A percentile compares a stretch with the other conserved stretches of the same genome.
Conservation (phyloP, 1,140 invertebrate genomes). For the Lepidurus apus region DNA sequence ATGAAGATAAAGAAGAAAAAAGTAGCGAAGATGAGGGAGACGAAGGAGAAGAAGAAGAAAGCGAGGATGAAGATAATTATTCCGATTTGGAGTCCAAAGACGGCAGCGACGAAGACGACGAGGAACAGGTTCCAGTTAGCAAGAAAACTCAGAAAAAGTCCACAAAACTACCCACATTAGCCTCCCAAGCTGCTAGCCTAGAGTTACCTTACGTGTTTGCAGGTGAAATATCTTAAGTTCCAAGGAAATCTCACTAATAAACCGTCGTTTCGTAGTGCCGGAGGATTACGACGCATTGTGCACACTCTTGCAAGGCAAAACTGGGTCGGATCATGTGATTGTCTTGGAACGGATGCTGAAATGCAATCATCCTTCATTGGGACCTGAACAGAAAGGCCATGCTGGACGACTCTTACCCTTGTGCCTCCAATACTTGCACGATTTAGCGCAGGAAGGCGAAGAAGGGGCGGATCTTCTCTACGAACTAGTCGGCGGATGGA, state of each 20-base stretch:
- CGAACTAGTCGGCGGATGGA: background rate
- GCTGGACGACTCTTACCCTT: slow-evolving; percentile 64
- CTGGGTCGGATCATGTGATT: slow-evolving; percentile 56
- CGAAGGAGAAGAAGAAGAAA: slow-evolving; percentile 36
- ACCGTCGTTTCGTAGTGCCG: slow-evolving; percentile 52
- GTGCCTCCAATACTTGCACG: slow-evolving; percentile 68
- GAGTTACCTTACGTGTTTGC: slow-evolving; percentile 24
- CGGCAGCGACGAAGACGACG: slow-evolving; percentile 40
- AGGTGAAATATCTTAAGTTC: background rate
- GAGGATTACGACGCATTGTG: slow-evolving; percentile 60
- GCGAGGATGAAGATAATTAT: slow-evolving; percentile 32
- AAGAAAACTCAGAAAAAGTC: background rate
- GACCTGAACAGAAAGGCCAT: slow-evolving; percentile 67
- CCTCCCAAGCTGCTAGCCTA: background rate
- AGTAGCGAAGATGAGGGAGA: slow-evolving; percentile 26
- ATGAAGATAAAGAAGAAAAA: slow-evolving; percentile 33
- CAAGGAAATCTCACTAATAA: background rate
- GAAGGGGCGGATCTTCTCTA: slow-evolving; percentile 25
- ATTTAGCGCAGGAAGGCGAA: slow-evolving; percentile 49
- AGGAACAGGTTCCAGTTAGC: slow-evolving; percentile 39
- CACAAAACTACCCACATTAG: background rate
- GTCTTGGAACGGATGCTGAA: slow-evolving; percentile 78
- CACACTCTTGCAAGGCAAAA: slow-evolving; percentile 56
- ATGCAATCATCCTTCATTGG: slow-evolving; percentile 72
- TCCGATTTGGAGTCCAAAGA: slow-evolving; percentile 36